Conservation (phyloP, 2,888 invertebrate species). For the Mesorhabditis sp. region DNA sequence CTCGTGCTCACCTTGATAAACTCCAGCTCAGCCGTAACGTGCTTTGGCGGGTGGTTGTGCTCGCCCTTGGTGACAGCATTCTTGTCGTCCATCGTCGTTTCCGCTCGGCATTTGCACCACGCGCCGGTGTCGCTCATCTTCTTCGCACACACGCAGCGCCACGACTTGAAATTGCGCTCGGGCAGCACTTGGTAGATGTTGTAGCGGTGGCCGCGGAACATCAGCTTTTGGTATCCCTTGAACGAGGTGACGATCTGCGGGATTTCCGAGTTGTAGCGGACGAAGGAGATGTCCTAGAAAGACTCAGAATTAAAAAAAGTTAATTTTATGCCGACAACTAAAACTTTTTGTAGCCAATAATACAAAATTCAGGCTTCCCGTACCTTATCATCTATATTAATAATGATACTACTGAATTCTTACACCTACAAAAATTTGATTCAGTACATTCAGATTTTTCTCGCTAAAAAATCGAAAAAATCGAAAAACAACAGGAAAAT, state of each 20-base stretch:
- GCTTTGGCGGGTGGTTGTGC: conserved; percentile 54
- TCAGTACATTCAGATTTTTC: too few species aligned
- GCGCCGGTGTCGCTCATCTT: conserved; percentile 49
- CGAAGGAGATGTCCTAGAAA: conserved; percentile 26
- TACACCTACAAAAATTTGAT: too few species aligned
- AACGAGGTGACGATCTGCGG: conserved; percentile 56
- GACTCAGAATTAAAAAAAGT: background rate
- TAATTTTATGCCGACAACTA: too few species aligned
- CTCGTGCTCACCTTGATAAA: conserved; percentile 49
- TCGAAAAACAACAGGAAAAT: too few species aligned
- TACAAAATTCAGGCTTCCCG: too few species aligned
- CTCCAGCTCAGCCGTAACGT: conserved; percentile 54
- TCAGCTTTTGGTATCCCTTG: conserved; percentile 56
- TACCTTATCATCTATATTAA: too few species aligned
- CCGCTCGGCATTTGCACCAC: conserved; percentile 54
- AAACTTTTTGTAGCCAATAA: too few species aligned
- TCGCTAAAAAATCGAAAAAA: too few species aligned
- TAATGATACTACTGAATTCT: too few species aligned
- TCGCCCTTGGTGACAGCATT: conserved; percentile 52
- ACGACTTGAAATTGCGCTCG: conserved; percentile 49
- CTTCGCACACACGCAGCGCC: conserved; percentile 57
- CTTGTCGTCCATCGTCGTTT: conserved; percentile 52
- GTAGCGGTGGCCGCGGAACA: conserved; percentile 56
- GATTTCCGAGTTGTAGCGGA: conserved; percentile 49
- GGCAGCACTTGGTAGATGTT: conserved; percentile 53